These are phyloP conservation scores for Thunnus maccoyii DNA, from an alignment of 2,113 vertebrate species.

Conservation along the genomic window DNA sequence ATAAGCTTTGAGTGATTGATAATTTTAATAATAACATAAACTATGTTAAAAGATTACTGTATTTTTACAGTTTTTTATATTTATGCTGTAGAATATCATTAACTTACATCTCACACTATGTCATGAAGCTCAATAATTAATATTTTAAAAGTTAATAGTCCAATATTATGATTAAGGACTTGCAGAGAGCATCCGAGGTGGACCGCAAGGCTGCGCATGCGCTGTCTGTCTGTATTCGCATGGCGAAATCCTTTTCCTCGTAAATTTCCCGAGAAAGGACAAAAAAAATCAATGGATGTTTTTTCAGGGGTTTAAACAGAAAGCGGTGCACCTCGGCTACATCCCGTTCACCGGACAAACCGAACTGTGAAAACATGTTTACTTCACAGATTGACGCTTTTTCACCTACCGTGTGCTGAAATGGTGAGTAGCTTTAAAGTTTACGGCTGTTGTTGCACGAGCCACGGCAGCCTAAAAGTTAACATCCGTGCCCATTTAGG, in stretches of 20 bases:
- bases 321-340: neutral
- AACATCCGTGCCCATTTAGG: neutral
- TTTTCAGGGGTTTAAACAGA: neutral
- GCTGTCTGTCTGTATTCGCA: constrained; percentile 28
- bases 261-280: constrained; percentile 60
- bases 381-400: constrained; percentile 12
- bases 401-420: constrained; percentile 68
- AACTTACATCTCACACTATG: too few species aligned
- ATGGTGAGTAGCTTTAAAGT: constrained; percentile 82
- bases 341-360: neutral
- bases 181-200: constrained; percentile 20
- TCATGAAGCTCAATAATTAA: neutral
- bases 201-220: constrained; percentile 71
- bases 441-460: constrained; percentile 52
- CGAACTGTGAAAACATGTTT: neutral
- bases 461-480: constrained; percentile 22
- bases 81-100: too few species aligned
- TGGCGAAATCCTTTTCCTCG: constrained; percentile 66
- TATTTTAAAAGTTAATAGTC: neutral
- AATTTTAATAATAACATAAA: neutral
- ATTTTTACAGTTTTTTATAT: too few species aligned
- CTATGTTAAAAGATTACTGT: too few species aligned
- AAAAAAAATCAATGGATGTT: constrained; percentile 48
- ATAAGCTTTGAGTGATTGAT: neutral
- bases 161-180: neutral